Evolutionary conservation across 2,113 vertebrate species (phyloP).

Genomic region (Myrmecophaga tridactyla): DNA sequence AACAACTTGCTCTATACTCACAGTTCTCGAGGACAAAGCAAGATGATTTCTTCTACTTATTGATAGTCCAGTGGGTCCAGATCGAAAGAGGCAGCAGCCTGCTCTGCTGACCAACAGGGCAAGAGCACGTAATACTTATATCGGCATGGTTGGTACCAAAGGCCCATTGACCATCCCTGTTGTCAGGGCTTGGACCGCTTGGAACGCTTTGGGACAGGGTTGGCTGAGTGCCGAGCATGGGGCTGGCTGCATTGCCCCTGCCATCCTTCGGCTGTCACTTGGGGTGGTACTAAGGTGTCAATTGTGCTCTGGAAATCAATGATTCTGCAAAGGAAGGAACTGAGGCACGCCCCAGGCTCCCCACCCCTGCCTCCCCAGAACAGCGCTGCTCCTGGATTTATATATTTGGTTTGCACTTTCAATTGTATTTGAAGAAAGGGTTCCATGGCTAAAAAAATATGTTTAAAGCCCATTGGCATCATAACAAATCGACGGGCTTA

Average conservation of each 20-base stretch:
- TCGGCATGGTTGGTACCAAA: too few species aligned
- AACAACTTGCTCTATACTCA: neutral
- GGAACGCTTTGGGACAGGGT: neutral
- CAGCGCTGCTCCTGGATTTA: fast-evolving
- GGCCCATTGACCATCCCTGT: too few species aligned
- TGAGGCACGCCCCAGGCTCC: fast-evolving
- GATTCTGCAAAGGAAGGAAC: fast-evolving
- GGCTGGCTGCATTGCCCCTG: fast-evolving
- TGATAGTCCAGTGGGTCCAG: neutral
- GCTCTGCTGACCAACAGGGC: fast-evolving
- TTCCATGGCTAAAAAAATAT: neutral
- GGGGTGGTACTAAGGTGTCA: fast-evolving
- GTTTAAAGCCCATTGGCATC: fast-evolving
- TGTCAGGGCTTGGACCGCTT: neutral
- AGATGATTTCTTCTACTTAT: neutral
- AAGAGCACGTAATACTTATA: fast-evolving
- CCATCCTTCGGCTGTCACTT: too few species aligned
- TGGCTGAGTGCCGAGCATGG: fast-evolving
- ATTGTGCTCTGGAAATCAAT: neutral
- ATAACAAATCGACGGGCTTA: fast-evolving
- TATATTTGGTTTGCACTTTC: neutral
- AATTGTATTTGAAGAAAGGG: neutral
- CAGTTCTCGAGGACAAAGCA: too few species aligned
- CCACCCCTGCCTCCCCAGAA: fast-evolving
- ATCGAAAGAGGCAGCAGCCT: neutral